Base-by-base conservation (phyloP, 30 jellyfish, hydroid and myxozoan genomes). In the Hydractinia echinata region DNA sequence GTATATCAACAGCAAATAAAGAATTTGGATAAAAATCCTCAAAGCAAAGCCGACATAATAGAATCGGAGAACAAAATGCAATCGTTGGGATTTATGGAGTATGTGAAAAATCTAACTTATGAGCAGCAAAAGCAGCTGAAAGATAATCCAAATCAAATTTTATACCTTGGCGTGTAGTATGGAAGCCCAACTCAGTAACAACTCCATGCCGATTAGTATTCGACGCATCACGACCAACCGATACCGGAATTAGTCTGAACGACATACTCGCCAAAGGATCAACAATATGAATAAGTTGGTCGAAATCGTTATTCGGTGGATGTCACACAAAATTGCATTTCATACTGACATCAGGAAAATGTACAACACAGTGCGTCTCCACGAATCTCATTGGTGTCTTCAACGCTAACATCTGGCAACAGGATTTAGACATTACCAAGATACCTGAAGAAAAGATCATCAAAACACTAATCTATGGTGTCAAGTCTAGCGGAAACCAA, bases 261-360 rank as follows among this genome's bases (percentile, higher is more conserved):
- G 15, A 60, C 18, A 16, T 60, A 16, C 18, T 60, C 18, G 70
- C 70, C 16, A 14, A 60, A 16, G 18, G 2, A 60, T 13, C 16
- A 60, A 60, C 11, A 14, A 73, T 73, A 50, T 10, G 82, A 50
- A 77, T 61, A 77, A 77, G 55, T 56, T 77, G 50, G 74, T 19
- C 53, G 85, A 77, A 11, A 77, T 77, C 20, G 51, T 77, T 21
- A 77, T 77, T 14, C 81, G 85, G 11, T 5, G 85, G 85, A 11
- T 44, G 76, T 50, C 52, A 10, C 85, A 77, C 81, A 54, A 14
- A 30, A 77, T 30, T 30, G 44, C 44, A 30, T 30, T 30, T 30
- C 44, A 30, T 30, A 30, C 44, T 30, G 44, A 30, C 54, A 13
- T 77, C 10, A 81, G 55, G 11, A 77, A 77, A 61, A 15, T 56